Base-by-base conservation (phyloP, 2,888 invertebrate genomes). In the Spisula subtruncata region DNA sequence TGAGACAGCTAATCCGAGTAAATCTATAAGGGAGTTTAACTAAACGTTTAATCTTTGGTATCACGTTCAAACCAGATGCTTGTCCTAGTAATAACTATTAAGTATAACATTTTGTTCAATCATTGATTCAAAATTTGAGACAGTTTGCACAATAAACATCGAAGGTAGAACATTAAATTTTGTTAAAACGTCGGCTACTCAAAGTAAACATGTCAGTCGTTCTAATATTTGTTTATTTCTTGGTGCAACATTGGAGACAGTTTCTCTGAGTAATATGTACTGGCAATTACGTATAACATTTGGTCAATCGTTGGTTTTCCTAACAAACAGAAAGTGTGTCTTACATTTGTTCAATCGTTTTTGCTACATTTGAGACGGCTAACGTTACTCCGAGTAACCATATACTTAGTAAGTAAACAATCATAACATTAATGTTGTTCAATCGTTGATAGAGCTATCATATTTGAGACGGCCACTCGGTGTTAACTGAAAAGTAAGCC, bases 361-460 rank as follows among this genome's bases (percentile, higher is more conserved):
- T 85, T 14, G 75, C 89, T 29, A 51, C 84, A 0, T 66, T 85
- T 51, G 75, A 85, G 16, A 8, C 20, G 41, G 32, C 83, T n/a
- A n/a, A n/a, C n/a, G n/a, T n/a, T 6, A 0, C 41, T 35, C 46
- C 35, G 41, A 35, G 14, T 41, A n/a, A n/a, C 66, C 18, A 66
- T 35, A 66, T n/a, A n/a, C n/a, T n/a, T n/a, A n/a, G n/a, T n/a
- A n/a, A n/a, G n/a, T n/a, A n/a, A n/a, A n/a, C n/a, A n/a, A n/a
- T n/a, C n/a, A n/a, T n/a, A 25, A 66, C n/a, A 41, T n/a, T n/a
- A n/a, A n/a, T n/a, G n/a, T n/a, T n/a, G n/a, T n/a, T n/a, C n/a
- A n/a, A n/a, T n/a, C 12, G 79, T 91, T 16, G 60, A 85, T 14
- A 56, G 87, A 29, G 41, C 84, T n/a, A n/a, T n/a, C n/a, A n/a